Conservation (phyloP, 23 tunicate species). For the Halocynthia roretzi region DNA sequence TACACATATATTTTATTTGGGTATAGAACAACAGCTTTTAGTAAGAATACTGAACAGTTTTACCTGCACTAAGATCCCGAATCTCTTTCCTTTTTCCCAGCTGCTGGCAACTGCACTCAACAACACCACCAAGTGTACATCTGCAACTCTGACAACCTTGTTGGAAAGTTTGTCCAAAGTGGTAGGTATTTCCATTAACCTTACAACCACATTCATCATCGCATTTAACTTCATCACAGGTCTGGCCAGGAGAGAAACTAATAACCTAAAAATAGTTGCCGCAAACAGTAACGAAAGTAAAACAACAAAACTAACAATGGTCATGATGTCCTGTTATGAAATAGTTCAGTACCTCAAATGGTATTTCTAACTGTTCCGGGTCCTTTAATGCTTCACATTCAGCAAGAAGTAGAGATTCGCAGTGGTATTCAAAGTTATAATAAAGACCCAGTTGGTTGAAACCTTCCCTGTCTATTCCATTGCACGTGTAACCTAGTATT, state of each 20-base stretch:
- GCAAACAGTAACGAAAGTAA: neutral
- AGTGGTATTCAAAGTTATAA: conserved; percentile 49
- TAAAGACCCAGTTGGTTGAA: conserved; percentile 76
- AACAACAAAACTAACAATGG: neutral
- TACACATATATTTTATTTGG: neutral
- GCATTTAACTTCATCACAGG: conserved; percentile 79
- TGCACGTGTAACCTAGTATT: conserved; percentile 54
- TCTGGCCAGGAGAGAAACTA: conserved; percentile 50
- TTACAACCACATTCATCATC: conserved; percentile 74
- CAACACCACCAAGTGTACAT: conserved; percentile 74
- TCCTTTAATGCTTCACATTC: conserved; percentile 52
- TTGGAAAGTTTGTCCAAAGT: conserved; percentile 53
- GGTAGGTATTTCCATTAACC: conserved; percentile 48
- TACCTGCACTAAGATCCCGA: conserved; percentile 67
- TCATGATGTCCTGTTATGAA: neutral
- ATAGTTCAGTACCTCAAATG: conserved; percentile 45
- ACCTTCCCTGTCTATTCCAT: conserved; percentile 51
- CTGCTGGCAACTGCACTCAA: conserved; percentile 48
- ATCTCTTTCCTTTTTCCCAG: conserved; percentile 71
- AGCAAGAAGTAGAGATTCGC: conserved; percentile 39
- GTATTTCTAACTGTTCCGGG: conserved; percentile 16
- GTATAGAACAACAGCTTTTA: neutral
- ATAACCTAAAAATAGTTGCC: conserved; percentile 39
- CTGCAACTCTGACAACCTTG: conserved; percentile 63
- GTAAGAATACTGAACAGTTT: neutral